Base-by-base conservation (phyloP, 92 coral and sea anemone genomes). In the Bergia sp. region DNA sequence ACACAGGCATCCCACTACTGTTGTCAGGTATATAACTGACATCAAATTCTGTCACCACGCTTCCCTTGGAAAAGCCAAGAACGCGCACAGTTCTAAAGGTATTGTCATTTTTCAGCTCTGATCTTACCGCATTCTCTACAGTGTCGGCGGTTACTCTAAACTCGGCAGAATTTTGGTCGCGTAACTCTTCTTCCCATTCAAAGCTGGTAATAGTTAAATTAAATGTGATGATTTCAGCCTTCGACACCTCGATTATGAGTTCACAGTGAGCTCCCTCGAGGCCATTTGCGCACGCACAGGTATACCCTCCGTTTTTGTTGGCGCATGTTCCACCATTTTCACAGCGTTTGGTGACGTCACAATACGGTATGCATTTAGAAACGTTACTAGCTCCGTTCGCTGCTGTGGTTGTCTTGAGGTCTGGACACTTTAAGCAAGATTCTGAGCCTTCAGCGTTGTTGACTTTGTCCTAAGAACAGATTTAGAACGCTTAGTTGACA, bases 311-410 rank as follows among this genome's bases (percentile, higher is more conserved):
- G 53, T 75, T 81, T 58, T 87, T 76, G 85, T 91, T 77, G 10
- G 55, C 40, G 74, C 93, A 91, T 74, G 67, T 61, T 13, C 88
- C 93, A 45, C 93, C 93, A 77, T 91, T 91, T 61, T 82, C 79
- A 74, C 93, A 91, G 47, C 90, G 93, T 4, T 44, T 87, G 0
- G 58, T 87, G 13, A 86, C 89, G 78, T 84, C 37, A 61, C 93
- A 91, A 61, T 91, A 88, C 41, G 88, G 88, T 61, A 91, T 87
- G 81, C 93, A 91, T 75, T 91, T 80, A 21, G 85, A 86, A 16
- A 67, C 64, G 58, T 39, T 87, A 49, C 64, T 41, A 9, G 91
- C 77, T 9, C 93, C 93, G 13, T 64, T 41, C 64, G 23, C 66
- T 61, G 86, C 66, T 4, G 93, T 91, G 1, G 93, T 91, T 41